These are phyloP conservation scores for Misgurnus anguillicaudatus DNA, from an alignment of 2,113 vertebrate species.

Conservation along the genomic window DNA sequence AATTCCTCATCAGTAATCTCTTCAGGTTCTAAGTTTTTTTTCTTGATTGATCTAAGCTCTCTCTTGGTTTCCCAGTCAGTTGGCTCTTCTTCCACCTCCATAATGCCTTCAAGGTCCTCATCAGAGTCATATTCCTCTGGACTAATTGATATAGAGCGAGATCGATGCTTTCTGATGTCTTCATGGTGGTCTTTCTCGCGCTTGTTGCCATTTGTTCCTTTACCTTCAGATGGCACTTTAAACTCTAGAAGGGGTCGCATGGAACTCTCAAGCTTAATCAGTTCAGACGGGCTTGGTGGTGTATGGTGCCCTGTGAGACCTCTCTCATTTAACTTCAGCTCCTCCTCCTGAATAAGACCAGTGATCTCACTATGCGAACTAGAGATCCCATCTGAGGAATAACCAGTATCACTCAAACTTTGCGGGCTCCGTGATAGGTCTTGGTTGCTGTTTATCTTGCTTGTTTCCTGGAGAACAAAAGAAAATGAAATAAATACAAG, in stretches of 20 bases:
- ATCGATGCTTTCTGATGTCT: slow-evolving; percentile 82
- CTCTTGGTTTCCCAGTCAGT: slow-evolving; percentile 82
- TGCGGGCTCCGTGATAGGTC: slow-evolving; percentile 88
- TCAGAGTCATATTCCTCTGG: slow-evolving; percentile 92
- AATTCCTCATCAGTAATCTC: slow-evolving; percentile 91
- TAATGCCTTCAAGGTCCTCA: slow-evolving; percentile 90
- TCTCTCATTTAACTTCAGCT: slow-evolving; percentile 87
- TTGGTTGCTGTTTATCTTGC: slow-evolving; percentile 88
- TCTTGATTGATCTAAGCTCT: slow-evolving; percentile 78
- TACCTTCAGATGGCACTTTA: slow-evolving; percentile 71
- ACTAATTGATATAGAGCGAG: slow-evolving; percentile 90
- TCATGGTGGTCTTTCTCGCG: slow-evolving; percentile 61
- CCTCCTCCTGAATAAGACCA: slow-evolving; percentile 91
- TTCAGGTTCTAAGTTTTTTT: slow-evolving; percentile 65
- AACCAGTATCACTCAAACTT: slow-evolving; percentile 80
- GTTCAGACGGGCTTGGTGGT: slow-evolving; percentile 89
- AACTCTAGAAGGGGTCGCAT: slow-evolving; percentile 86
- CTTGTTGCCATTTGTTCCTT: slow-evolving; percentile 65
- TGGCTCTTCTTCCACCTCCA: slow-evolving; percentile 89
- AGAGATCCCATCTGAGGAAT: slow-evolving; percentile 83
- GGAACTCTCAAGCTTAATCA: slow-evolving; percentile 90
- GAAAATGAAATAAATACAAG: slow-evolving; percentile 28
- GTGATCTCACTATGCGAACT: slow-evolving; percentile 98
- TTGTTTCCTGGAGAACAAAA: slow-evolving; percentile 76
- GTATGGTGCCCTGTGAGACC: slow-evolving; percentile 78